These are phyloP conservation scores for Hydrolagus colliei DNA, from an alignment of 2,797 vertebrate species.

Conservation along the genomic window DNA sequence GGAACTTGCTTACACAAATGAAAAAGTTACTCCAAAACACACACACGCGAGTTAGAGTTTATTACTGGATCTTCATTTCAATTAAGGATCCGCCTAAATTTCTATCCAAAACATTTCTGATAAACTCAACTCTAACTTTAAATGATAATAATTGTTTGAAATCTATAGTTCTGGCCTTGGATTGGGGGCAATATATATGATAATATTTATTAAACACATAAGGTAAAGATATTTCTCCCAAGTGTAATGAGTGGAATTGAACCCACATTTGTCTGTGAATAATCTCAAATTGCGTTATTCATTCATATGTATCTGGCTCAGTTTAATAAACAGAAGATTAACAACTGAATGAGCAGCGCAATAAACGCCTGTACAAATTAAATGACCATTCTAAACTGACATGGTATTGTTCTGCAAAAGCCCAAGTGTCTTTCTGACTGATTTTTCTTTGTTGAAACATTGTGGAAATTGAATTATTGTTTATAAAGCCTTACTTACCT, in stretches of 20 bases:
- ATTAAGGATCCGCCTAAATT: too few species aligned
- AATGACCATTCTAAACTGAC: not conserved
- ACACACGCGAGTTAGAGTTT: too few species aligned
- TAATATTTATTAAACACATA: not conserved
- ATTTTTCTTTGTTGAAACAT: not conserved
- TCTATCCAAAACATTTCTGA: too few species aligned
- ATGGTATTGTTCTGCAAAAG: not conserved
- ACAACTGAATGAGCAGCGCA: not conserved
- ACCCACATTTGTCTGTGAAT: too few species aligned
- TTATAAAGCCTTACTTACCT: slow-evolving; percentile 48
- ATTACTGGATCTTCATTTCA: too few species aligned
- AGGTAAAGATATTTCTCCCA: not conserved
- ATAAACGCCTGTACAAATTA: not conserved
- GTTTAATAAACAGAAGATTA: not conserved
- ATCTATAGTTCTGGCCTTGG: not conserved
- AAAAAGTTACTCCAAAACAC: too few species aligned
- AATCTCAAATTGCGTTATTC: too few species aligned
- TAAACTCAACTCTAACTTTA: not conserved
- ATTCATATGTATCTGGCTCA: too few species aligned
- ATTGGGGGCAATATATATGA: not conserved
- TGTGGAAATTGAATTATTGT: not conserved
- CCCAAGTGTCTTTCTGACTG: not conserved
- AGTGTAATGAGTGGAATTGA: not conserved
- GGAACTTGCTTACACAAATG: too few species aligned
- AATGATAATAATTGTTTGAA: not conserved